phyloP scores from a whole-genome alignment of 2,888 invertebrate species.

The Pogonocherus hispidulus region DNA sequence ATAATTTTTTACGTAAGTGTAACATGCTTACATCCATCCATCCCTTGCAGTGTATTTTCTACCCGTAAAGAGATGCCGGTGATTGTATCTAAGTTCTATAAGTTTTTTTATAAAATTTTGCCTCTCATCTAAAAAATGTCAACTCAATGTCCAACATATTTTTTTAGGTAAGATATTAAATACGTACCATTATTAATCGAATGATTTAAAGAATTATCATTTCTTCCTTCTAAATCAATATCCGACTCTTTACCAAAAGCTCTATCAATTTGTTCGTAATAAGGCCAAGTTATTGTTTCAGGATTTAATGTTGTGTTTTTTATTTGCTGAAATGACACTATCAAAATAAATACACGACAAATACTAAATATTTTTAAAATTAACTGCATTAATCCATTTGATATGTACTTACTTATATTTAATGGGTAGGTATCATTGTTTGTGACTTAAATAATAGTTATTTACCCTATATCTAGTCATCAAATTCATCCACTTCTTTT shows the following conservation, averaged over 20 bases:
- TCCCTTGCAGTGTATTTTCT: slow-evolving; percentile 56
- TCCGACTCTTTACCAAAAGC: slow-evolving; percentile 49
- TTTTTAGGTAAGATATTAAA: background rate
- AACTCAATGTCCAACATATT: background rate
- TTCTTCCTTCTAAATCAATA: slow-evolving; percentile 40
- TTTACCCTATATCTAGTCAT: slow-evolving; percentile 56
- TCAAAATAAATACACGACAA: too few relatives aligned
- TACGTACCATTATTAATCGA: slow-evolving; percentile 46
- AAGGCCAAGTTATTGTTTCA: slow-evolving; percentile 54
- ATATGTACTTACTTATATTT: background rate
- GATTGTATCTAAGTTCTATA: slow-evolving; percentile 52
- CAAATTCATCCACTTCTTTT: slow-evolving; percentile 60
- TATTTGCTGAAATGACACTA: slow-evolving; percentile 54
- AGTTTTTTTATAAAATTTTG: slow-evolving; percentile 55
- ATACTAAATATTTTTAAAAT: too few relatives aligned
- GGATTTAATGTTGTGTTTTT: slow-evolving; percentile 52
- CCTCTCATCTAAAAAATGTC: slow-evolving; percentile 44
- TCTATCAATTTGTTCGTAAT: slow-evolving; percentile 56
- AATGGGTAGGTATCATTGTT: background rate
- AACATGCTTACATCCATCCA: slow-evolving; percentile 58
- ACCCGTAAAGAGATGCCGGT: slow-evolving; percentile 54
- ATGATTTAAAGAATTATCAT: slow-evolving; percentile 42
- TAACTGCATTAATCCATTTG: too few relatives aligned
- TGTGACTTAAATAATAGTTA: background rate
- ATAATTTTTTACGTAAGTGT: too few relatives aligned